Conservation (phyloP, 1,140 invertebrate genomes). For the Bombus vancouverensis region DNA sequence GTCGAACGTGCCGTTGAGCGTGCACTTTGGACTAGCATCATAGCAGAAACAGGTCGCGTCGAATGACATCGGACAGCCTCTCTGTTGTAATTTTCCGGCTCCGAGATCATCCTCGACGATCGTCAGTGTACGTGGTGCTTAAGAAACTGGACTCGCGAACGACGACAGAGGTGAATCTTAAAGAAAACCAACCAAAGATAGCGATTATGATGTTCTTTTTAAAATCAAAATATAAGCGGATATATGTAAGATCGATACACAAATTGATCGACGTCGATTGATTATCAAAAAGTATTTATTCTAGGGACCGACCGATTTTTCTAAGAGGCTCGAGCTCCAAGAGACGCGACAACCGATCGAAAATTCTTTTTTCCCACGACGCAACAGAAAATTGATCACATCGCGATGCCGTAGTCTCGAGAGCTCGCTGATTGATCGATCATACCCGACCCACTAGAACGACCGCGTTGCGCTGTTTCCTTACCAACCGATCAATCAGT, state of each 20-base stretch:
- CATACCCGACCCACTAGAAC: conserved; percentile 6
- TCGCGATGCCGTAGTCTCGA: conserved; percentile 22
- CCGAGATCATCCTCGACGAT: conserved; percentile 49
- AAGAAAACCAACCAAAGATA: not conserved
- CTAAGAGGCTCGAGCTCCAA: too few species aligned
- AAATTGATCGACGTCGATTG: not conserved
- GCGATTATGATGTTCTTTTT: too few species aligned
- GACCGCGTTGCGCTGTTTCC: conserved; percentile 48
- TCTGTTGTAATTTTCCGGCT: not conserved
- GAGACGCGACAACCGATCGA: not conserved
- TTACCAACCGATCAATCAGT: conserved; percentile 65
- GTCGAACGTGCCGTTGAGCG: conserved; percentile 46
- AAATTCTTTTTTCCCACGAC: not conserved
- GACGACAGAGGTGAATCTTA: conserved; percentile 33
- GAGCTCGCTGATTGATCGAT: conserved; percentile 63
- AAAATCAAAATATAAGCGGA: too few species aligned
- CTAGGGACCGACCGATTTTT: not conserved
- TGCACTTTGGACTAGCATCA: conserved; percentile 64
- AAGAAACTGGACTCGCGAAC: conserved; percentile 36
- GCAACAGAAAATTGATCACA: conserved; percentile 58
- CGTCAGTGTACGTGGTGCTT: conserved; percentile 41
- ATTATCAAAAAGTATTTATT: not conserved
- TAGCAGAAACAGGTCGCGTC: conserved; percentile 60
- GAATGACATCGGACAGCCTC: conserved; percentile 40
- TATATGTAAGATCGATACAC: too few species aligned